Conservation (phyloP, 2,888 invertebrate genomes). For the Coelinius sp. region DNA sequence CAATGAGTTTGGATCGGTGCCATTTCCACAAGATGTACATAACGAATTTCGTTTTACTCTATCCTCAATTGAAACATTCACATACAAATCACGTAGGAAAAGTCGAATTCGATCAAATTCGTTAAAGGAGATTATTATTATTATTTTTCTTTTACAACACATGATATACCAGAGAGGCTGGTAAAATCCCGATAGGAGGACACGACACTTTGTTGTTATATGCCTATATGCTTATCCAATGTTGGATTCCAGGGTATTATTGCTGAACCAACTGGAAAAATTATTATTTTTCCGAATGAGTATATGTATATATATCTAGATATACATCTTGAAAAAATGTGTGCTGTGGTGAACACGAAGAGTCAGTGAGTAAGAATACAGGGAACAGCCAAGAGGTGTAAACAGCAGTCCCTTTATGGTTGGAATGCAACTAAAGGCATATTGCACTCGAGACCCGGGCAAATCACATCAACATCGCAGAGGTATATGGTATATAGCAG, state of each 20-base stretch:
- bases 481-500: constrained; percentile 22
- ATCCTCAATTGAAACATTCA: too few relatives aligned
- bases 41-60: neutral
- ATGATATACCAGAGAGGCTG: too few relatives aligned
- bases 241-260: too few relatives aligned
- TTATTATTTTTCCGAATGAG: neutral
- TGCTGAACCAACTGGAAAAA: too few relatives aligned
- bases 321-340: neutral
- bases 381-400: neutral
- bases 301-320: neutral
- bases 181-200: too few relatives aligned
- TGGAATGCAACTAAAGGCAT: constrained; percentile 7
- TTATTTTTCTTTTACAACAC: too few relatives aligned
- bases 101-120: too few relatives aligned
- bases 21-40: neutral
- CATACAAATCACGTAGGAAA: too few relatives aligned
- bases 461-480: neutral
- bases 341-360: constrained; percentile 51
- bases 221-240: too few relatives aligned
- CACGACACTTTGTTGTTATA: too few relatives aligned
- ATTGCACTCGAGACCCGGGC: constrained; percentile 5
- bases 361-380: neutral
- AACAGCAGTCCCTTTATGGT: constrained; percentile 5
- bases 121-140: too few relatives aligned
- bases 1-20: constrained; percentile 61